Evolutionary conservation across 2,797 vertebrate species (phyloP).

Genomic region (Scyliorhinus canicula): DNA sequence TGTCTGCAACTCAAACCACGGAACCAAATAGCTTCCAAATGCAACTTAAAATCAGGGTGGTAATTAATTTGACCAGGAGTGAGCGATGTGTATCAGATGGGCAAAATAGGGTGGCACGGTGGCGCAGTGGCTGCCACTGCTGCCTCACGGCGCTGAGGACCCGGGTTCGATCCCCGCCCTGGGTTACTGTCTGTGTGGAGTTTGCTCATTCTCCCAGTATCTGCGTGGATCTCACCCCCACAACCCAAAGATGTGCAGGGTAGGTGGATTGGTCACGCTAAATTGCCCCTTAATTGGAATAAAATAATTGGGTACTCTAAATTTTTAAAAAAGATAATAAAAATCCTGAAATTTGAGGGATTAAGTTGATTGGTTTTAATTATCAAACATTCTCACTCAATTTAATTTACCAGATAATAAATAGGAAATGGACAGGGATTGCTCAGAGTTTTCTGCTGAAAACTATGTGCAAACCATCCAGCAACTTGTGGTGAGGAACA

Average conservation of each 20-base stretch:
- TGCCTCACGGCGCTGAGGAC: too few species aligned
- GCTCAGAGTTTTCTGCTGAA: background rate
- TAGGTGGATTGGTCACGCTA: too few species aligned
- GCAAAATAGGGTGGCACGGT: too few species aligned
- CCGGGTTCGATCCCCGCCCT: too few species aligned
- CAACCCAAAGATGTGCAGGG: too few species aligned
- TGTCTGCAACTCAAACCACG: background rate
- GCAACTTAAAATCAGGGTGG: background rate
- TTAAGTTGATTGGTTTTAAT: background rate
- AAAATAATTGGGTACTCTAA: too few species aligned
- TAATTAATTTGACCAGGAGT: background rate
- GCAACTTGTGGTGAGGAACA: background rate
- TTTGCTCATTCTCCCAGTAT: too few species aligned
- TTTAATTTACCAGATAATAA: background rate
- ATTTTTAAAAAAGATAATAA: too few species aligned
- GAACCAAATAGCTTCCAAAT: background rate
- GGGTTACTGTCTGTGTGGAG: too few species aligned
- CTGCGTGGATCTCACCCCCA: too few species aligned
- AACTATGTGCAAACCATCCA: background rate
- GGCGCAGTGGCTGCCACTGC: too few species aligned
- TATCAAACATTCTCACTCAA: background rate
- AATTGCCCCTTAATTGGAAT: too few species aligned
- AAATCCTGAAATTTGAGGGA: background rate
- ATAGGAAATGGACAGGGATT: background rate
- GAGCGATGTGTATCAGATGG: background rate